These are phyloP conservation scores for Porites cylindrica DNA, from an alignment of 92 coral and sea anemone species.

Conservation along the genomic window DNA sequence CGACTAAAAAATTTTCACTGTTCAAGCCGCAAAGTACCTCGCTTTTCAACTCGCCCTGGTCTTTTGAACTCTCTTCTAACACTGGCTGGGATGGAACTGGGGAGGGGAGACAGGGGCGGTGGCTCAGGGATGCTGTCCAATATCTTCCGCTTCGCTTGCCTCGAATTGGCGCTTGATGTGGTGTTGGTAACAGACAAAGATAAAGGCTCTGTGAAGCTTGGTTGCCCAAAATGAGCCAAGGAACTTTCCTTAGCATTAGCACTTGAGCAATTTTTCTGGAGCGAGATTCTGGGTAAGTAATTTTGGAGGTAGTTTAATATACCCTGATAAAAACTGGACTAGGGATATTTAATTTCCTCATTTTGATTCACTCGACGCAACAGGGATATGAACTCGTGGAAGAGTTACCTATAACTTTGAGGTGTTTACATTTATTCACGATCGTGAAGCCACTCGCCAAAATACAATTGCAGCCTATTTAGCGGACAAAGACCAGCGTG, in stretches of 20 bases:
- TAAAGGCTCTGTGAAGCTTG: not conserved
- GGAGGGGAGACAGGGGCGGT: constrained; percentile 86
- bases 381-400: too few species aligned
- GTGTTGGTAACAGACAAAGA: not conserved
- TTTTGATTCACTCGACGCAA: too few species aligned
- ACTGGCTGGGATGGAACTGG: constrained; percentile 73
- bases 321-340: not conserved
- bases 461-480: too few species aligned
- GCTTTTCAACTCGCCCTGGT: constrained; percentile 68
- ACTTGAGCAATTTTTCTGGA: constrained; percentile 22
- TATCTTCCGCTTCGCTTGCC: constrained; percentile 83
- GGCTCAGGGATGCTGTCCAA: constrained; percentile 88
- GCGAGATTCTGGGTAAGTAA: not conserved
- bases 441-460: too few species aligned
- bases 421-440: too few species aligned
- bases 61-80: constrained; percentile 87
- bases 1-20: not conserved
- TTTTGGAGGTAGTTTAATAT: not conserved
- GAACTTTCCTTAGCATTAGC: not conserved
- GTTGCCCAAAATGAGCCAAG: not conserved
- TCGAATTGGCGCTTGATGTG: not conserved
- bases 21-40: not conserved
- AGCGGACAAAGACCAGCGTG: too few species aligned
- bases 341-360: too few species aligned
- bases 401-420: too few species aligned